phyloP scores from a whole-genome alignment of 2,888 invertebrate species.

The Eupeodes luniger region DNA sequence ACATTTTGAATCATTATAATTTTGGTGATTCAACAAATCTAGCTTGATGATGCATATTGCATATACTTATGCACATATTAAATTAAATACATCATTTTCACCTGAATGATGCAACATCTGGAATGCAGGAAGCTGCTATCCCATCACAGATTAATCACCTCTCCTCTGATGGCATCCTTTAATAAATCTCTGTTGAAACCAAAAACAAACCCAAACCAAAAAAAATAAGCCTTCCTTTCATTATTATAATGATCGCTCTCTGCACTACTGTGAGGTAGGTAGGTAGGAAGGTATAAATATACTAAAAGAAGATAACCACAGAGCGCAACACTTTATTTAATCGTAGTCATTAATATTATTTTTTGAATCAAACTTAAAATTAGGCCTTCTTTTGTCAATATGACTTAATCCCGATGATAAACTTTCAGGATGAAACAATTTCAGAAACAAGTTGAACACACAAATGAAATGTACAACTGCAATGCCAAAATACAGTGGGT shows the following conservation, averaged over 20 bases:
- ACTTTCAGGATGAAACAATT: conserved; percentile 44
- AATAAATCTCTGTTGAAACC: conserved; percentile 53
- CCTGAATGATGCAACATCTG: conserved; percentile 70
- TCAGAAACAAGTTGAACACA: conserved; percentile 43
- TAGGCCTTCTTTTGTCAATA: conserved; percentile 73
- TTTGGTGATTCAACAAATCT: conserved; percentile 58
- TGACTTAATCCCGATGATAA: conserved; percentile 73
- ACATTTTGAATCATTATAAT: conserved; percentile 33
- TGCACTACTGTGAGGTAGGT: neutral
- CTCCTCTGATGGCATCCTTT: conserved; percentile 47
- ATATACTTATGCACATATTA: conserved; percentile 4
- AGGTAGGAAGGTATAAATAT: too few species aligned
- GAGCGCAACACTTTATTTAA: conserved; percentile 70
- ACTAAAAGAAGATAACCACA: conserved; percentile 33
- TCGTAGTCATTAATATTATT: conserved; percentile 61
- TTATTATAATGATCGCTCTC: conserved; percentile 51
- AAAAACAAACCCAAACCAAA: neutral
- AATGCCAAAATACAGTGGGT: neutral
- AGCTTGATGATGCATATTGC: too few species aligned
- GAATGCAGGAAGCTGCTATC: conserved; percentile 73
- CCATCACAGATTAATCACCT: conserved; percentile 57
- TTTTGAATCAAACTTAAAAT: conserved; percentile 65
- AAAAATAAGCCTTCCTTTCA: conserved; percentile 16
- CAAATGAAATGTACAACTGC: neutral
- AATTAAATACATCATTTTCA: conserved; percentile 52